Evolutionary conservation across 2,797 vertebrate genomes (phyloP).

Genomic region (Rhabdophis nuchalis): DNA sequence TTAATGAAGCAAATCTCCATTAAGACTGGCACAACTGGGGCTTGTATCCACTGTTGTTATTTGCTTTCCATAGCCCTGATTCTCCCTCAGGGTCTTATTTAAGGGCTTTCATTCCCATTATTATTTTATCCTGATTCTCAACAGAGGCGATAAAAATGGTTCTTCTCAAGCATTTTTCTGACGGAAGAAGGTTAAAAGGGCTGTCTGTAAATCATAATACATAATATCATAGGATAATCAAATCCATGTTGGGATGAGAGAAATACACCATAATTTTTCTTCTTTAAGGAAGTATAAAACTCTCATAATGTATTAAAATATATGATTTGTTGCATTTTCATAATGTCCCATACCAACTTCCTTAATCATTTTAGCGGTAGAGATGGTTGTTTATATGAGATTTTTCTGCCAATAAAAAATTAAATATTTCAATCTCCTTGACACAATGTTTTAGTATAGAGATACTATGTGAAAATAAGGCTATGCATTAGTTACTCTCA

Average conservation of each 20-base stretch:
- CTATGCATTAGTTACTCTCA: neutral
- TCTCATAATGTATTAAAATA: neutral
- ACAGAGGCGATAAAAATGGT: neutral
- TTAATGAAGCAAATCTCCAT: constrained; percentile 55
- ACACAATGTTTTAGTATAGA: neutral
- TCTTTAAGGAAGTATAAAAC: neutral
- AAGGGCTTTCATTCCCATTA: neutral
- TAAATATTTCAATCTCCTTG: neutral
- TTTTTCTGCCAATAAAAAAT: neutral
- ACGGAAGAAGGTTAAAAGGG: neutral
- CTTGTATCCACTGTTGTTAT: constrained; percentile 8
- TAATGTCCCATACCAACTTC: no score
- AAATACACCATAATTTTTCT: neutral
- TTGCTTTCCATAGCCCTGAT: constrained; percentile 9
- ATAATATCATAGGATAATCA: neutral
- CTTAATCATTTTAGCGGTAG: neutral
- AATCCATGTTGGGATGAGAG: neutral
- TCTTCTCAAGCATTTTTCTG: neutral
- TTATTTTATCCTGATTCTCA: constrained; percentile 1
- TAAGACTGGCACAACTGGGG: neutral
- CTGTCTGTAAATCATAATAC: neutral
- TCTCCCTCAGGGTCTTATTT: neutral
- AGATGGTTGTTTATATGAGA: neutral
- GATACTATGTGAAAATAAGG: neutral
- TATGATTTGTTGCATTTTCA: neutral